Evolutionary conservation across 2,113 vertebrate genomes (phyloP), one percentile per base, ranked within the genome.

Genomic region (Ceyx margarethae): DNA sequence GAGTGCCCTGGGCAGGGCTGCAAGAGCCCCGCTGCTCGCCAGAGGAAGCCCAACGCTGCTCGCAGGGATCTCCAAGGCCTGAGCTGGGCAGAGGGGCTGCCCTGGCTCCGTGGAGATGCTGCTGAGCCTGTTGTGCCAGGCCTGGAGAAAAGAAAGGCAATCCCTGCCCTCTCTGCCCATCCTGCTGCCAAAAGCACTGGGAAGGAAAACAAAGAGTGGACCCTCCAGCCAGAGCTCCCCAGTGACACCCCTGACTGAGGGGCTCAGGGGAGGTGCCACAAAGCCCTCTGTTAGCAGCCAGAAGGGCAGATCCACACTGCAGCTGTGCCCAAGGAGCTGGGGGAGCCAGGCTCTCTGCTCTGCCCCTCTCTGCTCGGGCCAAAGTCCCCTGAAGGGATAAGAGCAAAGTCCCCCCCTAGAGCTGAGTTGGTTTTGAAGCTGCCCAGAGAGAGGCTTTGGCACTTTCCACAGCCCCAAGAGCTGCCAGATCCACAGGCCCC

Each of bases 1-100:
- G 31, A 37, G 67, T 0, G 5, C 56, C 25, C 15, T 0, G 3
- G 50, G 33, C 62, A 21, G 48, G 5, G 31, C 67, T 17, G 35
- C 17, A 1, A 4, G 35, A 60, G 37, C 37, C 51, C 17, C 8
- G 64, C 3, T 5, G 28, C 2, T n/a, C 28, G 3, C 0, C 3
- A 5, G 18, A 13, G 19, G 5, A 56, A 5, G 11, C 11, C 1
- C 29, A 3, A 3, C 28, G 29, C 31, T 5, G 0, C 7, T 28
- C 1, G 0, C 8, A 1, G 45, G 67, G 58, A 18, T 25, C 9
- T 53, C 19, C 2, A 4, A 28, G 31, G 60, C 26, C 48, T 2
- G 5, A 10, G 28, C 33, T 19, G 6, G 2, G 17, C n/a, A 53
- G 25, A 33, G 45, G 15, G 35, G 33, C 17, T 48, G 13, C 25